Percentiles rank a stretch among this genome's conserved stretches.
These are phyloP conservation scores for Parnassius glacialis DNA, from an alignment of 2,888 invertebrate species.

Conservation along the genomic window DNA sequence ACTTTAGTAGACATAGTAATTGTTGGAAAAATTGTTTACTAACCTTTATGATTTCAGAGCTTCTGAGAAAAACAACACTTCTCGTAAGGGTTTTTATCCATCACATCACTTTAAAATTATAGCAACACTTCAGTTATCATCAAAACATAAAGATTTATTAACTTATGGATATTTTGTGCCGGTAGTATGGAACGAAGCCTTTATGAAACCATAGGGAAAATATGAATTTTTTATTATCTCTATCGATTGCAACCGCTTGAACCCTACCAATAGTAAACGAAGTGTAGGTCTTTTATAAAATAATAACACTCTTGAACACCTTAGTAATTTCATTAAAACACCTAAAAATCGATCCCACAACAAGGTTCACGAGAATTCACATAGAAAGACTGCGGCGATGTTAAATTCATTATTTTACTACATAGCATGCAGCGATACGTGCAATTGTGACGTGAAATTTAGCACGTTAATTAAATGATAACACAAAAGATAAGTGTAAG, in stretches of 20 bases:
- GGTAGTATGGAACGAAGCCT: slow-evolving; percentile 58
- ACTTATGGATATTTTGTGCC: slow-evolving; percentile 42
- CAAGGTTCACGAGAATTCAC: slow-evolving; percentile 73
- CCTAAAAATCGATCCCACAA: slow-evolving; percentile 78
- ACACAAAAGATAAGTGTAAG: slow-evolving; percentile 37
- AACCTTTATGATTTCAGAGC: slow-evolving; percentile 17
- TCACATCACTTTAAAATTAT: slow-evolving; percentile 45
- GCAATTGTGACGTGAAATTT: slow-evolving; percentile 22
- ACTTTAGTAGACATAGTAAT: background rate
- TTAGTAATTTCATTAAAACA: slow-evolving; percentile 78
- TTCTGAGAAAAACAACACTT: slow-evolving; percentile 33
- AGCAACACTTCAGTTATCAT: slow-evolving; percentile 45
- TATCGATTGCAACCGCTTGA: slow-evolving; percentile 62
- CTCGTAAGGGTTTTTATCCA: slow-evolving; percentile 42
- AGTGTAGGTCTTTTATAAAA: slow-evolving; percentile 53
- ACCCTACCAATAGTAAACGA: slow-evolving; percentile 40
- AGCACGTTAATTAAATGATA: slow-evolving; percentile 39
- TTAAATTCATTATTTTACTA: slow-evolving; percentile 74
- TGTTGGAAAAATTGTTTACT: slow-evolving; percentile 12
- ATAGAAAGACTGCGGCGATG: slow-evolving; percentile 69
- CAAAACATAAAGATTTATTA: slow-evolving; percentile 37
- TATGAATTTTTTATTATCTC: slow-evolving; percentile 79
- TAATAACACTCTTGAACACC: slow-evolving; percentile 71
- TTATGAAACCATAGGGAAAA: slow-evolving; percentile 70
- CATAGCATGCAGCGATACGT: slow-evolving; percentile 40